A percentile compares a stretch with the other conserved stretches of the same genome.
phyloP scores from a whole-genome alignment of 2,888 invertebrate genomes.

The Pachycephus smyrnensis region DNA sequence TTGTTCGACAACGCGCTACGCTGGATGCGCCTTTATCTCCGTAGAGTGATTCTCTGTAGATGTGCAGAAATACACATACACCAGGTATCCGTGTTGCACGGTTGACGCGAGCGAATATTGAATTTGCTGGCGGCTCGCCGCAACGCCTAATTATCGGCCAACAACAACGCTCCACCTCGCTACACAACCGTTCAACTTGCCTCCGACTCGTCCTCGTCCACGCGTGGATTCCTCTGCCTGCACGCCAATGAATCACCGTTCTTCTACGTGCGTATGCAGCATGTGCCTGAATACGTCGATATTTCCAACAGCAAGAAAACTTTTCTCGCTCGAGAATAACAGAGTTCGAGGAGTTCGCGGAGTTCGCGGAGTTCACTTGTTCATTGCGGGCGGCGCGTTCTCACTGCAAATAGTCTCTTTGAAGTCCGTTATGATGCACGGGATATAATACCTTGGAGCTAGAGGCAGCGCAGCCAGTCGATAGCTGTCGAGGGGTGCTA shows the following conservation, averaged over 20 bases:
- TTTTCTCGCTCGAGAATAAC: background rate
- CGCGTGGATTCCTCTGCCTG: background rate
- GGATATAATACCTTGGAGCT: background rate
- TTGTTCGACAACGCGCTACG: no score
- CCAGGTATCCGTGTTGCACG: background rate
- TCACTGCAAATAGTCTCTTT: background rate
- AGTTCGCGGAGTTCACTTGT: no score
- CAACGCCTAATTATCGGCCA: conserved; percentile 50
- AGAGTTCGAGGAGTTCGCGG: background rate
- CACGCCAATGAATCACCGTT: background rate
- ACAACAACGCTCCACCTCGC: conserved; percentile 33
- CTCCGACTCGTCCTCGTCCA: background rate
- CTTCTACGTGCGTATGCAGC: background rate
- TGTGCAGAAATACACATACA: no score
- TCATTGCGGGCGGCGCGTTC: background rate
- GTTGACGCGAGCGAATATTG: conserved; percentile 30
- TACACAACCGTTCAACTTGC: conserved; percentile 5
- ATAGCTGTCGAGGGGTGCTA: background rate
- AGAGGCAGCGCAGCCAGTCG: background rate
- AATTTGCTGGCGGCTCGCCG: conserved; percentile 36
- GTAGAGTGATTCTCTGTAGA: no score
- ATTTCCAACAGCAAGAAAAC: background rate
- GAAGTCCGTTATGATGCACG: background rate
- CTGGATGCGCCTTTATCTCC: no score
- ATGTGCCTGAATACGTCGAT: background rate